phyloP scores from a whole-genome alignment of 2,113 vertebrate species.

The Capreolus pygargus region DNA sequence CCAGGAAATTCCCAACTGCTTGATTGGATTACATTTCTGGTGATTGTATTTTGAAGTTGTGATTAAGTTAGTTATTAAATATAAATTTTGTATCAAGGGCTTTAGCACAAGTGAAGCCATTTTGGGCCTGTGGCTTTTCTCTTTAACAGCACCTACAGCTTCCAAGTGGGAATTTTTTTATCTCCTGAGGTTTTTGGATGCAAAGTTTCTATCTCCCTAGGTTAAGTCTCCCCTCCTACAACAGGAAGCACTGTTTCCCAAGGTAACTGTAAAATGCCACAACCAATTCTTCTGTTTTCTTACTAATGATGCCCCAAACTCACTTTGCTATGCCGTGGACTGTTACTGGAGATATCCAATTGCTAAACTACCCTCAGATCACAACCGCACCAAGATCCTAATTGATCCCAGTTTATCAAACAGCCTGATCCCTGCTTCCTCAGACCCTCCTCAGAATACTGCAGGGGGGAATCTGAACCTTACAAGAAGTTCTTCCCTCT shows the following conservation, averaged over 20 bases:
- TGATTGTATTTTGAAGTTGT: background rate
- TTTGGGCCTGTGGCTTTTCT: background rate
- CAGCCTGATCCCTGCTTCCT: background rate
- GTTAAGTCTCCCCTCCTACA: background rate
- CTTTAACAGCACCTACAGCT: background rate
- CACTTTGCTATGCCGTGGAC: background rate
- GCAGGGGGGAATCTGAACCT: background rate
- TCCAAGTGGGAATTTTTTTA: background rate
- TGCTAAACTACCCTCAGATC: background rate
- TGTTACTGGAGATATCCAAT: background rate
- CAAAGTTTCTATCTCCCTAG: background rate
- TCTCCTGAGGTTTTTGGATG: background rate
- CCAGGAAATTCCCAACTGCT: background rate
- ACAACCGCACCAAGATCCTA: background rate
- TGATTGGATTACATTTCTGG: background rate
- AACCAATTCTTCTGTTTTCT: background rate
- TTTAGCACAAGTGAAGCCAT: background rate
- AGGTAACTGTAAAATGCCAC: slow-evolving; percentile 11
- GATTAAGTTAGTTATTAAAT: background rate
- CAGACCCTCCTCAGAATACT: background rate
- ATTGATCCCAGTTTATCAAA: background rate
- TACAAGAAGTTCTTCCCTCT: background rate
- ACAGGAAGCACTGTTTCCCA: background rate
- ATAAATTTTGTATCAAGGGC: background rate
- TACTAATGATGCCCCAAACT: background rate